Evolutionary conservation across 2,113 vertebrate genomes (phyloP), one percentile per base, ranked within the genome.

Genomic region (Aspidoscelis tigris): DNA sequence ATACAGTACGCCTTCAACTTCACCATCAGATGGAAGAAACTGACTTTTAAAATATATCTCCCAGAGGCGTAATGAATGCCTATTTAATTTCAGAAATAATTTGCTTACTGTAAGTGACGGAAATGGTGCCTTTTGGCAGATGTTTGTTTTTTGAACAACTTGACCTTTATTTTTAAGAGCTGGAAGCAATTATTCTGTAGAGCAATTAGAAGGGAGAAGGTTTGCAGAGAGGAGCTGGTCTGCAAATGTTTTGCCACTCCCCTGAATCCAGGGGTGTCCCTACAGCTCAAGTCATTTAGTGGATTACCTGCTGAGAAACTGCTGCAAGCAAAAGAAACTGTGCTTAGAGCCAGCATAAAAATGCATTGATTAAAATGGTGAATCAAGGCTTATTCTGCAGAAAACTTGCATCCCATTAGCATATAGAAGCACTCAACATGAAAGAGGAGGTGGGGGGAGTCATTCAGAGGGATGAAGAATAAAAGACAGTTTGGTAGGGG

Each of bases 131-230:
- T 76, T 87, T 74, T 44, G 0, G 75, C 88, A 84, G 41, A 87
- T 43, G 0, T 83, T 91, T 84, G 68, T 91, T 83, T 88, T 87
- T 87, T 71, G 0, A 58, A 43, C 81, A 72, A 78, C 0, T 76
- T 87, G 82, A 80, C 82, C 12, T 78, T 85, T 66, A 33, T 39
- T 93, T 61, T 91, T 75, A 64, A 12, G 87, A 87, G 87, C 69
- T 69, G 18, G 6, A 82, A 76, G 21, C n/a, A 78, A 88, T 87
- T 83, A 39, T 2, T 44, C 53, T 83, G n/a, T 64, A 68, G 73
- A 47, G 65, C 22, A 72, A 81, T 74, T 84, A 78, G 74, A 33
- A 70, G 41, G 55, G 69, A 84, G 77, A 65, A 1, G 18, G 1
- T 76, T 21, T 5, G 61, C 71, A 39, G 70, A 88, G 55, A 26